Evolutionary conservation across 35 echinoderm and acorn worm species (phyloP).

Genomic region (Ophiothrix spiculata): DNA sequence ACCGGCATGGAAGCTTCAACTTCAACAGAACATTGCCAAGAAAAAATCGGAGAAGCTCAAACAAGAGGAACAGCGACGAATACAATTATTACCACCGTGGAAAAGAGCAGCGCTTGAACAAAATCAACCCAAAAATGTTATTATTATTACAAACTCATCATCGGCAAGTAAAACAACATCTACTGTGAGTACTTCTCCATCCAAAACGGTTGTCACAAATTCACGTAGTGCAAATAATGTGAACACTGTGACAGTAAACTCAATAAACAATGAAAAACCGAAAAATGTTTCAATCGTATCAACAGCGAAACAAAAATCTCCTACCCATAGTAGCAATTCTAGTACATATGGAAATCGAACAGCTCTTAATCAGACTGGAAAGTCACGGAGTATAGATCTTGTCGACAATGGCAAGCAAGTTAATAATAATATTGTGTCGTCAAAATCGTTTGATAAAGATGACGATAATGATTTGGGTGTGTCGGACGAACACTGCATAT

Average conservation of each 20-base stretch:
- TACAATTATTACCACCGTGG: conserved; percentile 66
- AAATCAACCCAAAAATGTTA: conserved; percentile 65
- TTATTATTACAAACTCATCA: conserved; percentile 55
- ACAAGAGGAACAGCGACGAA: conserved; percentile 51
- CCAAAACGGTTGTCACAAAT: neutral
- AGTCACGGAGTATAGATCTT: neutral
- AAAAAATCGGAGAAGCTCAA: conserved; percentile 54
- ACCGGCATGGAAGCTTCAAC: conserved; percentile 73
- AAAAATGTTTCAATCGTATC: neutral
- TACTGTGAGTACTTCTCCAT: neutral
- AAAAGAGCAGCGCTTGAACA: conserved; percentile 64
- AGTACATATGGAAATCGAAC: neutral
- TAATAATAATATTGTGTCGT: neutral
- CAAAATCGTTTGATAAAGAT: neutral
- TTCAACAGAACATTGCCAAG: conserved; percentile 63
- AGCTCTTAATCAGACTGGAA: neutral
- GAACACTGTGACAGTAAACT: neutral
- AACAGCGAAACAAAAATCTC: conserved; percentile 1
- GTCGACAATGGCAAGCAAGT: neutral
- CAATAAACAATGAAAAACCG: neutral
- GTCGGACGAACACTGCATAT: conserved; percentile 79
- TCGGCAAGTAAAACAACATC: conserved; percentile 20
- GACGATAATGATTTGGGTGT: conserved; percentile 41
- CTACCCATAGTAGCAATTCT: neutral
- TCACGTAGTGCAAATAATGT: neutral